phyloP scores from a whole-genome alignment of 2,888 invertebrate species.

The Ctena decussata region DNA sequence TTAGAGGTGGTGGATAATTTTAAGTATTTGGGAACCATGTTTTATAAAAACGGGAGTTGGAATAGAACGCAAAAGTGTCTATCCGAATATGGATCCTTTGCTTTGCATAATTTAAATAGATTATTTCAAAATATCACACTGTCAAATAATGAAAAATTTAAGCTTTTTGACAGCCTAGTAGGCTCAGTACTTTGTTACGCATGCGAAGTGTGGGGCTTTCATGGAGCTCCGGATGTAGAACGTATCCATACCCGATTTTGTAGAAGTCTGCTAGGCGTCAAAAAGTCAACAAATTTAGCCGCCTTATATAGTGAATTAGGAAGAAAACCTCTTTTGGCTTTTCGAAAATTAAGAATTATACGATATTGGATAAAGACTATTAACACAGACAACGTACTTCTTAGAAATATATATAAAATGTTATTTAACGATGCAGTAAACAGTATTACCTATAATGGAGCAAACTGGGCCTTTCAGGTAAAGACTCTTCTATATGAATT shows the following conservation, averaged over 20 bases:
- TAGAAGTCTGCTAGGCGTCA: background rate
- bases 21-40: conserved; percentile 10
- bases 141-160: background rate
- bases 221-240: background rate
- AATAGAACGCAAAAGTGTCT: background rate
- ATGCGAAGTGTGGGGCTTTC: background rate
- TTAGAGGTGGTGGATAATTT: background rate
- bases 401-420: background rate
- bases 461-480: background rate
- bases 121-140: background rate
- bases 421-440: background rate
- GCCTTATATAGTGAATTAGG: background rate
- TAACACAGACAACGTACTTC: background rate
- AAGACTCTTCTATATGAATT: background rate
- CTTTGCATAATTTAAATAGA: background rate
- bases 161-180: background rate
- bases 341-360: conserved; percentile 9
- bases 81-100: background rate
- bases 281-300: background rate
- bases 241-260: background rate
- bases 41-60: background rate
- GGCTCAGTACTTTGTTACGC: background rate
- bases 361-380: conserved; percentile 8
- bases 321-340: background rate
- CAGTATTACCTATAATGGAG: background rate